Base-by-base conservation (phyloP, 2,888 invertebrate species). In the Antitype chi region DNA sequence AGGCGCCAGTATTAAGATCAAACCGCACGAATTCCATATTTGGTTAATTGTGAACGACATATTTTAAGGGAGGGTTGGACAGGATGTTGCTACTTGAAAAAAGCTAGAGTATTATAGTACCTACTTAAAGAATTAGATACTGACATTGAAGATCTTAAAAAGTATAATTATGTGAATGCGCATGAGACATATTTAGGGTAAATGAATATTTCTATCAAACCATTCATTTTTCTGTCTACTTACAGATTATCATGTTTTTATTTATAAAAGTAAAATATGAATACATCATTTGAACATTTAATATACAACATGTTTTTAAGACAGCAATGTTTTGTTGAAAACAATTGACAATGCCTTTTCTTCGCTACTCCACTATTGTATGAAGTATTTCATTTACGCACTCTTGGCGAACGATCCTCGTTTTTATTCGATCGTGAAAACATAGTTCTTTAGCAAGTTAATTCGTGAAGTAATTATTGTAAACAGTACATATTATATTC, bases 1-100 rank as follows among this genome's bases (percentile, higher is more conserved):
- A 70, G 80, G 82, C 85, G 88, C 81, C 78, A 73, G 60, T 78
- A 66, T 80, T 78, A 74, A 87, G 77, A 87, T 87, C 78, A 74
- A 81, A 84, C 70, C 69, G 25, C 66, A 74, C 59, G 67, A 85
- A 76, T 87, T 72, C 88, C 88, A 88, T 88, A 88, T 89, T 86
- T 81, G 88, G 88, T 77, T 81, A 78, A 85, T 81, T 84, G 80
- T 53, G 53, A 69, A 74, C 80, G 80, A 69, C 86, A 74, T 84
- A 62, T 76, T 66, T 73, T 72, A 74, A 86, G 71, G 80, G 81
- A 62, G 69, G 76, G 49, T 74, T 28, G 32, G 53, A 70, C 70
- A 83, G 84, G 79, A 78, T 78, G 79, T 70, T 25, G 20, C 2
- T 55, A 28, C 1, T 57, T 38, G n/a, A 60, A 32, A 63, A 47